Base-by-base conservation (phyloP, 2,888 invertebrate genomes). In the Tineola bisselliella region DNA sequence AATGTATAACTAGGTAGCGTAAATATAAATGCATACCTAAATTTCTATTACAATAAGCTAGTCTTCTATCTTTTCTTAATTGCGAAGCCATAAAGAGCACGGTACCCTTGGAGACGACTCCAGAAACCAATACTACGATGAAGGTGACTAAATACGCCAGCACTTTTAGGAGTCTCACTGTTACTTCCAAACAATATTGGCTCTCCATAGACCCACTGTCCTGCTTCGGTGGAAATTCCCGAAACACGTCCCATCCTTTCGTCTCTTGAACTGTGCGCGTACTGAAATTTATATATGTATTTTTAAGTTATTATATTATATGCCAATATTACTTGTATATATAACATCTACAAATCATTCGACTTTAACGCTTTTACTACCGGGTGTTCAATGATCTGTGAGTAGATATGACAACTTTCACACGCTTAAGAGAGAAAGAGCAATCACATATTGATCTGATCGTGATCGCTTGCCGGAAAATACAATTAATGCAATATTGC, bases 231-330 rank as follows among this genome's bases (percentile, higher is more conserved):
- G 97, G 97, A 68, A 96, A 93, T 80, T 96, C 93, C 74, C 96
- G 89, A 88, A 98, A 98, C 63, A 97, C 96, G 90, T 98, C 97
- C 98, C 98, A 98, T 91, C 93, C 94, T 92, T 95, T 95, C 69
- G 94, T 94, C 79, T 94, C 95, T 73, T 92, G 92, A 69, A 94
- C 91, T 64, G 94, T 94, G 73, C 94, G 89, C 82, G 93, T 93
- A 75, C 94, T 94, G 88, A 44, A 90, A 87, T 65, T 64, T 25
- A 25, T 25, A 25, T 4, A 25, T 25, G 25, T 25, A 25, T 6
- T 25, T 25, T 4, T 25, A 4, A 4, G 25, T 25, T 25, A n/a
- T n/a, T n/a, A n/a, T n/a, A n/a, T n/a, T 33, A 33, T 33, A 33
- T 11, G 11, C 11, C 38, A 33, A 33, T 33, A 33, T 33, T 33